These are phyloP conservation scores for Neomonachus schauinslandi DNA, from an alignment of 2,113 vertebrate genomes.

Conservation along the genomic window DNA sequence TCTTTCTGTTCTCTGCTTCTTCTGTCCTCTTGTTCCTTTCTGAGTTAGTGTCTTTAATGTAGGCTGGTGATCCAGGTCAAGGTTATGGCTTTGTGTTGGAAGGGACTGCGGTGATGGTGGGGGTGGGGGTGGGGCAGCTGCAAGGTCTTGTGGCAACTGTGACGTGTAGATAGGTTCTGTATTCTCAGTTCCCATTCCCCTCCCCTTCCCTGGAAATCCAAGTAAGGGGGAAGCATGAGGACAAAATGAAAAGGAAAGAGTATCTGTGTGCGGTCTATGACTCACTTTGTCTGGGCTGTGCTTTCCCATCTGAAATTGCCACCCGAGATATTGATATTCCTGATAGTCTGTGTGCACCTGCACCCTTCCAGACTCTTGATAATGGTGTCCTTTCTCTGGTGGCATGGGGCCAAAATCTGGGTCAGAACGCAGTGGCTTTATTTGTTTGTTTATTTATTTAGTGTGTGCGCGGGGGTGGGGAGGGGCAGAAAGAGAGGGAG, in stretches of 20 bases:
- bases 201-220: not conserved
- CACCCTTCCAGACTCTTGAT: not conserved
- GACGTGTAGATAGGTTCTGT: not conserved
- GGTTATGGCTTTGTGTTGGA: not conserved
- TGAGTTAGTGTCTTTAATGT: not conserved
- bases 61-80: not conserved
- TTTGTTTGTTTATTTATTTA: not conserved
- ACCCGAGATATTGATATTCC: not conserved
- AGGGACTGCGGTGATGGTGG: not conserved
- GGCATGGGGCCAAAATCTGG: not conserved
- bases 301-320: not conserved
- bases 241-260: not conserved
- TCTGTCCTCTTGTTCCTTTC: not conserved
- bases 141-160: not conserved
- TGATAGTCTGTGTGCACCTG: not conserved
- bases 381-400: not conserved
- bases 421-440: not conserved
- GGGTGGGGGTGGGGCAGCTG: not conserved
- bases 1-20: not conserved
- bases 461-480: not conserved
- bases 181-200: not conserved
- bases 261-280: rapidly evolving
- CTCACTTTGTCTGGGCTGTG: not conserved
- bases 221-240: not conserved
- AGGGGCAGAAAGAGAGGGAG: not conserved